Evolutionary conservation across 2,888 invertebrate species (phyloP).

Genomic region (Macrostomum cliftonense): DNA sequence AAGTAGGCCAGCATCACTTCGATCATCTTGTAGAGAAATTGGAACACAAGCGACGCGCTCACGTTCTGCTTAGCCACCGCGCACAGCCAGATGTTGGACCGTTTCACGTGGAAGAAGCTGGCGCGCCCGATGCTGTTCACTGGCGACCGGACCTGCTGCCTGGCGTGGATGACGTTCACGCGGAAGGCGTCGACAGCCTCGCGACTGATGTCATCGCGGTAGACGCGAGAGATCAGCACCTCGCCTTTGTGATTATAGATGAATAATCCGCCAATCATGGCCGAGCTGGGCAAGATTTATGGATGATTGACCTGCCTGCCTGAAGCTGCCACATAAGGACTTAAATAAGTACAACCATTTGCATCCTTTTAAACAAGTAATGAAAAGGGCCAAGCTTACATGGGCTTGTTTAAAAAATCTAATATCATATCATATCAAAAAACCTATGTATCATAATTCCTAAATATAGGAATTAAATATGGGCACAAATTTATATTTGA

Average conservation of each 20-base stretch:
- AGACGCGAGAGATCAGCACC: conserved; percentile 92
- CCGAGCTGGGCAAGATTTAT: too few species aligned
- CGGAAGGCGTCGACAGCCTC: conserved; percentile 98
- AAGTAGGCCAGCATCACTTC: conserved; percentile 97
- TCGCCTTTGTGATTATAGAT: conserved; percentile 99
- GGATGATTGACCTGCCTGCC: too few species aligned
- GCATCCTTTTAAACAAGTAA: too few species aligned
- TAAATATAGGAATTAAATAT: too few species aligned
- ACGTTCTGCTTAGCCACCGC: conserved; percentile 99
- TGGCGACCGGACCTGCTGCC: conserved; percentile 82
- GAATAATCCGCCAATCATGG: conserved; percentile 96
- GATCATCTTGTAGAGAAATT: conserved; percentile 79
- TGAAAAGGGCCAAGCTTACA: too few species aligned
- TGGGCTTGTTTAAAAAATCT: too few species aligned
- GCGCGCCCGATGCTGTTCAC: conserved; percentile 97
- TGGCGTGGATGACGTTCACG: conserved; percentile 95
- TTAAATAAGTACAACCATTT: too few species aligned
- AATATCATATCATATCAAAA: too few species aligned
- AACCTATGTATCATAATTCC: too few species aligned
- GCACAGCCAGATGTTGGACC: conserved; percentile 96
- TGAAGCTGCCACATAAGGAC: too few species aligned
- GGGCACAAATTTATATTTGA: too few species aligned
- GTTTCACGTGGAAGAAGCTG: conserved; percentile 93
- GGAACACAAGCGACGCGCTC: conserved; percentile 98
- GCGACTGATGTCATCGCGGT: conserved; percentile 83